Conservation (phyloP, 2,113 vertebrate genomes). For the Hippocampus mohnikei region DNA sequence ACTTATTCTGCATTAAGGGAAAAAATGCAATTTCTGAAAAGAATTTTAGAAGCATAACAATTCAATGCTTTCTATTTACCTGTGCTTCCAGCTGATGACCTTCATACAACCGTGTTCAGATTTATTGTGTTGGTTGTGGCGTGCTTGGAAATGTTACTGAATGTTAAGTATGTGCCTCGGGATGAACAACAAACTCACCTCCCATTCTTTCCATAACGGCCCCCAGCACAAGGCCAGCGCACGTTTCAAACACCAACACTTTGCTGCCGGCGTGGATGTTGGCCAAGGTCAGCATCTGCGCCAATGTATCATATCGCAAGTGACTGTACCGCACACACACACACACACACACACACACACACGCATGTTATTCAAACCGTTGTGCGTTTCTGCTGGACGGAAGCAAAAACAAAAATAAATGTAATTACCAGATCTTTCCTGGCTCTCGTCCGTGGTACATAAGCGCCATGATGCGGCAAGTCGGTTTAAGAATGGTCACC, state of each 20-base stretch:
- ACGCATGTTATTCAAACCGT: background rate
- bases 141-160: background rate
- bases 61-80: too few species aligned
- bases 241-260: conserved; percentile 91
- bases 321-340: conserved; percentile 71
- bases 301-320: conserved; percentile 89
- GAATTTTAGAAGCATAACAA: too few species aligned
- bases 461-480: conserved; percentile 89
- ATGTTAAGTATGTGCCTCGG: background rate
- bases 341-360: background rate
- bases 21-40: too few species aligned
- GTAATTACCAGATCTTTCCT: conserved; percentile 89
- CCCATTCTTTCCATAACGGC: conserved; percentile 96
- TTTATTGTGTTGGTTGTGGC: background rate
- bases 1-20: background rate
- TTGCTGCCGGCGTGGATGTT: conserved; percentile 93
- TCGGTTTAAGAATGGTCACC: conserved; percentile 85
- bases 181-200: conserved; percentile 64
- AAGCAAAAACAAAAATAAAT: background rate
- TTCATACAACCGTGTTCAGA: background rate
- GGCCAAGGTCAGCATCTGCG: conserved; percentile 89
- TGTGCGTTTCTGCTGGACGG: background rate
- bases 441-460: conserved; percentile 98
- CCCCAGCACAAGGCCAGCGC: conserved; percentile 89
- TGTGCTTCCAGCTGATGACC: too few species aligned